phyloP scores from a whole-genome alignment of 2,797 vertebrate species.

The Nyctalus aviator region DNA sequence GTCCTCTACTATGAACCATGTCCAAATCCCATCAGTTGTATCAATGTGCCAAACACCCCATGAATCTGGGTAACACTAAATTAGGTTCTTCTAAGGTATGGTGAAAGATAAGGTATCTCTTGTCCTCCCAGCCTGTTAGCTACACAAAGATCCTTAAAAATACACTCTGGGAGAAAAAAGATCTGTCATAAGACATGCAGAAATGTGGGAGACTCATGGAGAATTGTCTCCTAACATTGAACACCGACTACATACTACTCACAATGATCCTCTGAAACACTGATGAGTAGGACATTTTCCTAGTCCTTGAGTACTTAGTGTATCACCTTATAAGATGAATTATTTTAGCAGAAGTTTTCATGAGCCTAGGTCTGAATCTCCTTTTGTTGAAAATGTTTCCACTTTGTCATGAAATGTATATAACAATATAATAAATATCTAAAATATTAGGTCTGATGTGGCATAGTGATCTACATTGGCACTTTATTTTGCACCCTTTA shows the following conservation, averaged over 20 bases:
- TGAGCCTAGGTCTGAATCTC: background rate
- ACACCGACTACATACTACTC: background rate
- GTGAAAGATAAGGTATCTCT: background rate
- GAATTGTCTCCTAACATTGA: background rate
- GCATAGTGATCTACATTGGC: background rate
- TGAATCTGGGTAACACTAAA: background rate
- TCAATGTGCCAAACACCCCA: background rate
- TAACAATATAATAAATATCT: background rate
- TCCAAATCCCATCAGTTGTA: background rate
- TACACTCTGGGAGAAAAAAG: background rate
- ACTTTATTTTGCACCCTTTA: conserved; percentile 6
- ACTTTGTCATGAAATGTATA: background rate
- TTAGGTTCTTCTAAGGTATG: background rate
- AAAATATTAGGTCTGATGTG: background rate
- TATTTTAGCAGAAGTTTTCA: background rate
- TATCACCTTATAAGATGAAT: background rate
- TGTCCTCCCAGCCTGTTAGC: background rate
- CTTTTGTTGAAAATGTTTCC: background rate
- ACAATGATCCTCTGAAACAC: background rate
- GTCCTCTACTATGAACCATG: background rate
- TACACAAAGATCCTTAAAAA: background rate
- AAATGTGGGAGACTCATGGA: background rate
- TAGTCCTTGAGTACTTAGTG: background rate
- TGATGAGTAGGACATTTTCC: background rate
- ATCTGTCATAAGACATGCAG: background rate